A percentile compares a stretch with the other conserved stretches of the same genome.
Conservation (phyloP, 2,113 vertebrate species). For the Stictonetta naevosa region DNA sequence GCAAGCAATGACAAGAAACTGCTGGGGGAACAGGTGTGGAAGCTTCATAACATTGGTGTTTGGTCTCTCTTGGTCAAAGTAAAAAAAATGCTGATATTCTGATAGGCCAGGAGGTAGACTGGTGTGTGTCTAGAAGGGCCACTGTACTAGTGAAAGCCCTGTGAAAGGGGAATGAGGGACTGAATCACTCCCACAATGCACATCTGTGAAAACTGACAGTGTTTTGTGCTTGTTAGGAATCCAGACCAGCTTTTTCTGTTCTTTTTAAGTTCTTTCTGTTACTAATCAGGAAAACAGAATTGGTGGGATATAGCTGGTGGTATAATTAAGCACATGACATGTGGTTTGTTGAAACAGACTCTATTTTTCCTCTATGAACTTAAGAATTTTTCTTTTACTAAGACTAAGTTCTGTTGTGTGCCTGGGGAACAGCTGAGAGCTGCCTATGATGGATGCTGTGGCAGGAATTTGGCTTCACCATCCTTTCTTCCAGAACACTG, state of each 20-base stretch:
- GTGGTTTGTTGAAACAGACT: background rate
- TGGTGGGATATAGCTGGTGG: background rate
- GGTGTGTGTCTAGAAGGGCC: background rate
- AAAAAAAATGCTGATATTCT: background rate
- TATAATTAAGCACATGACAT: background rate
- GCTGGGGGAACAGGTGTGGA: background rate
- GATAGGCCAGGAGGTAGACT: background rate
- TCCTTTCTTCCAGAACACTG: background rate
- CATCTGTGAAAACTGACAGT: background rate
- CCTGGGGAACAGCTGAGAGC: background rate
- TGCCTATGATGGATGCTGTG: background rate
- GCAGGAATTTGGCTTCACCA: background rate
- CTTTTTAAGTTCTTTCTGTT: background rate
- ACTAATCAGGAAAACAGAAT: background rate
- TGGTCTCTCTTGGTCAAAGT: background rate
- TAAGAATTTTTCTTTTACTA: too few relatives aligned
- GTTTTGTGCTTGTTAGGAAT: background rate
- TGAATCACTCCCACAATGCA: background rate
- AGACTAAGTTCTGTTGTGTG: background rate
- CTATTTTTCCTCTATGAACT: background rate
- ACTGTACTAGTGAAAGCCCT: background rate
- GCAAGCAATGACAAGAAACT: background rate
- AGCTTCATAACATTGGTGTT: background rate
- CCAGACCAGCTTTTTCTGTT: background rate
- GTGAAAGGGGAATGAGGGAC: background rate